Evolutionary conservation across 30 jellyfish, hydroid and myxozoan genomes (phyloP), one percentile per base, ranked within the genome.

Genomic region (Turritopsis dohrnii): DNA sequence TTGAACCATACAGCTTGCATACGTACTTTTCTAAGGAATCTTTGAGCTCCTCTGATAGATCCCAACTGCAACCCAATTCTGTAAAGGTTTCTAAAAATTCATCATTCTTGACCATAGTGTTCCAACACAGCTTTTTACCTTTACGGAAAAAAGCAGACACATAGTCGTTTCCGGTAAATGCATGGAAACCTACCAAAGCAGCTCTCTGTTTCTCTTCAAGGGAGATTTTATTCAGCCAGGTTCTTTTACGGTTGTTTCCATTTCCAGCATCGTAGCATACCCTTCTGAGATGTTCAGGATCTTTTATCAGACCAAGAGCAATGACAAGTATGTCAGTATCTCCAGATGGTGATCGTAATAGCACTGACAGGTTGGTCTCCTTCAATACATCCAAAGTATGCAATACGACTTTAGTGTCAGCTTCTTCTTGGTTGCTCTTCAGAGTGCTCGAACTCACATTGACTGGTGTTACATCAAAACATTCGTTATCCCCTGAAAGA

Each of bases 121-220:
- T 54, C 72, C 72, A 54, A 54, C 72, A 54, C 19, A 16, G 18
- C 19, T 18, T 54, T 54, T 76, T 69, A 52, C 87, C 88, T 76
- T 75, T 84, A 17, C 85, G 66, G 76, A 75, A n/a, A n/a, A n/a
- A n/a, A n/a, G n/a, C n/a, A n/a, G n/a, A n/a, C n/a, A n/a, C n/a
- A n/a, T n/a, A n/a, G n/a, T n/a, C n/a, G n/a, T n/a, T n/a, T n/a
- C n/a, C n/a, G n/a, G n/a, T n/a, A n/a, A n/a, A n/a, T n/a, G 91
- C 83, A 84, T 84, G 88, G 27, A 84, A 74, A 17, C 91, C 91
- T 21, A 84, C 53, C 21, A 84, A 60, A 69, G 66, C 73, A 28
- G 0, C 54, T 18, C 66, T 84, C 52, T 28, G 18, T 27, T 24
- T 13, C 13, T 18, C 23, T 17, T 29, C 20, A 72, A 66, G 21